These are phyloP conservation scores for Medauroidea extradentata DNA, from an alignment of 1,140 invertebrate genomes.

Conservation along the genomic window DNA sequence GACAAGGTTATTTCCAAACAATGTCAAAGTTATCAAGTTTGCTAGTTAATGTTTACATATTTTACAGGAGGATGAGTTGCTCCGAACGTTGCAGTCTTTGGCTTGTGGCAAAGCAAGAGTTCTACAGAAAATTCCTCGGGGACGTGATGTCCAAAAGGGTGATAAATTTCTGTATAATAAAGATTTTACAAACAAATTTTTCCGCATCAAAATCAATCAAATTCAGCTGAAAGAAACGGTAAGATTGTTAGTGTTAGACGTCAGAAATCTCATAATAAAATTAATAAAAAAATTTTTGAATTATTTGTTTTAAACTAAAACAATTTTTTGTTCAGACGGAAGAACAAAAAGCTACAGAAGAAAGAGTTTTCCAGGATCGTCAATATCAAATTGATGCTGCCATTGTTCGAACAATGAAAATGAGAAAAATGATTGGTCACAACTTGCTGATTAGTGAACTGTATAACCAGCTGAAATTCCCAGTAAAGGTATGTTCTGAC, in stretches of 20 bases:
- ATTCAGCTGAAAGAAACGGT: constrained; percentile 99
- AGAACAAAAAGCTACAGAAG: constrained; percentile 96
- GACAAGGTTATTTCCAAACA: no score
- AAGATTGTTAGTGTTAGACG: constrained; percentile 36
- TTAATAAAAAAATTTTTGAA: no score
- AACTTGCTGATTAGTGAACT: constrained; percentile 95
- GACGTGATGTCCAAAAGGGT: constrained; percentile 80
- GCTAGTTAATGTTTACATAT: no score
- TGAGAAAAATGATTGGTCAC: constrained; percentile 92
- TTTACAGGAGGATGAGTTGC: constrained; percentile 77
- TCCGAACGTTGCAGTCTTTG: constrained; percentile 91
- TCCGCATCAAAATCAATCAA: constrained; percentile 98
- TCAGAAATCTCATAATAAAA: no score
- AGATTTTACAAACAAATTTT: constrained; percentile 95
- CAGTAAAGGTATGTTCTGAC: constrained; percentile 93
- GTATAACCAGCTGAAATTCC: constrained; percentile 97
- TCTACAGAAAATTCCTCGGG: constrained; percentile 81
- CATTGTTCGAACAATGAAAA: constrained; percentile 99
- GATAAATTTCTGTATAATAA: constrained; percentile 91
- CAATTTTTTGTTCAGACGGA: constrained; percentile 80
- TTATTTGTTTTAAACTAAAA: no score
- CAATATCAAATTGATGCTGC: constrained; percentile 99
- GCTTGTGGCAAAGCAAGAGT: constrained; percentile 96
- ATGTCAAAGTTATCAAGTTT: no score
- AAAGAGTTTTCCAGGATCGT: constrained; percentile 96